A percentile compares a stretch with the other conserved stretches of the same genome.
Conservation (phyloP, 2,113 vertebrate species). For the Condylura cristata region DNA sequence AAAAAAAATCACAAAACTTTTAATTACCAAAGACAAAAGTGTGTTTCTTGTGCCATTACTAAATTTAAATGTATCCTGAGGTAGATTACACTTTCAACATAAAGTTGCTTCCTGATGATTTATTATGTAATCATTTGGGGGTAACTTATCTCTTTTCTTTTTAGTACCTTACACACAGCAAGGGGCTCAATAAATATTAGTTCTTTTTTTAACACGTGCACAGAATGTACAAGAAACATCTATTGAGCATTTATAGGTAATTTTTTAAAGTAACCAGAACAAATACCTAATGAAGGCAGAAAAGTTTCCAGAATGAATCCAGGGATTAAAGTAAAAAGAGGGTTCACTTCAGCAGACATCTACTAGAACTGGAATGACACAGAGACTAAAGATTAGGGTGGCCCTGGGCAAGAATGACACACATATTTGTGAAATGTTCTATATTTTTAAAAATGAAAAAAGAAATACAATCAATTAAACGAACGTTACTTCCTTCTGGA, state of each 20-base stretch:
- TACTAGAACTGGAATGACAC: neutral
- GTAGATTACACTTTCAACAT: constrained; percentile 22
- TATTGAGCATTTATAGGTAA: constrained; percentile 21
- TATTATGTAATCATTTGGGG: neutral
- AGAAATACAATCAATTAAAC: neutral
- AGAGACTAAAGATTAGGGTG: neutral
- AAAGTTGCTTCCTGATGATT: constrained; percentile 36
- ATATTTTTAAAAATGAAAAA: neutral
- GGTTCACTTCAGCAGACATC: neutral
- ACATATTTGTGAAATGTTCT: neutral
- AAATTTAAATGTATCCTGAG: neutral
- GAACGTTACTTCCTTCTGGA: neutral
- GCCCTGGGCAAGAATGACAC: neutral
- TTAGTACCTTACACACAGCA: constrained; percentile 14
- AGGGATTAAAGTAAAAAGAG: neutral
- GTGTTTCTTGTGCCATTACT: neutral
- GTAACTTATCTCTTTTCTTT: constrained; percentile 13
- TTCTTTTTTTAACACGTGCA: neutral
- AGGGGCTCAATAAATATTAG: constrained; percentile 1
- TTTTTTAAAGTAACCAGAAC: constrained; percentile 21
- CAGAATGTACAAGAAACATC: neutral
- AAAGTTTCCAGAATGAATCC: constrained; percentile 42
- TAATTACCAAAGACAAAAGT: neutral
- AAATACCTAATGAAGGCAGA: constrained; percentile 40
- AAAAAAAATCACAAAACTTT: neutral